Evolutionary conservation across 2,113 vertebrate genomes (phyloP), one percentile per base, ranked within the genome.

Genomic region (Macquaria australasica): DNA sequence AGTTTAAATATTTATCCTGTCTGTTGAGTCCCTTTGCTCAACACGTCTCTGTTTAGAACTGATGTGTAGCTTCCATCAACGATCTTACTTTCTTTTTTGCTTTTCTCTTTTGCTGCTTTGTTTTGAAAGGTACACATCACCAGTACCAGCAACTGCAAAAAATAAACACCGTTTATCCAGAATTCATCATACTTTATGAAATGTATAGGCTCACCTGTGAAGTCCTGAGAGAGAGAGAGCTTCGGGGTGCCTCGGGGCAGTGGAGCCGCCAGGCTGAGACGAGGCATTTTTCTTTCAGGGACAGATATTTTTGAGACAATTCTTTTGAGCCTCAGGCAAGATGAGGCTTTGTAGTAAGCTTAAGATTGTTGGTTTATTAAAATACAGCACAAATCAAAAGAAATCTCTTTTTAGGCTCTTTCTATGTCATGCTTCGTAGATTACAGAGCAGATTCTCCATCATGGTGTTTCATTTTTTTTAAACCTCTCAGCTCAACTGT

Each of bases 161-260:
- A 7, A 37, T 60, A 68, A 58, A 79, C 18, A 77, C 8, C 4
- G 15, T 31, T 21, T 14, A 59, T 82, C 4, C 60, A 51, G 60
- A 60, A 67, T 80, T 59, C 16, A 85, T 73, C 12, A 15, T 43
- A 20, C 14, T 39, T 34, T 2, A 25, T 64, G n/a, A 21, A 74
- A 50, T 12, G 4, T 55, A 39, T 45, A 69, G 25, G 50, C 28
- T 31, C 28, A 31, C 45, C 55, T 73, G 53, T 77, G 37, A 73
- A 51, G 59, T 75, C 55, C 63, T 60, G 59, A 70, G 39, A 50
- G 15, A 50, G 70, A 16, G 37, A 23, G 58, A 58, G 67, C 69
- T 45, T 69, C 31, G 14, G 73, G 81, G 45, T 50, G 70, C 84
- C 87, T 67, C 12, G n/a, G 79, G 73, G 87, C 64, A 43, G 79